A percentile compares a stretch with the other conserved stretches of the same genome.
phyloP scores from a whole-genome alignment of 1,140 invertebrate species.

The Grapholita molesta region DNA sequence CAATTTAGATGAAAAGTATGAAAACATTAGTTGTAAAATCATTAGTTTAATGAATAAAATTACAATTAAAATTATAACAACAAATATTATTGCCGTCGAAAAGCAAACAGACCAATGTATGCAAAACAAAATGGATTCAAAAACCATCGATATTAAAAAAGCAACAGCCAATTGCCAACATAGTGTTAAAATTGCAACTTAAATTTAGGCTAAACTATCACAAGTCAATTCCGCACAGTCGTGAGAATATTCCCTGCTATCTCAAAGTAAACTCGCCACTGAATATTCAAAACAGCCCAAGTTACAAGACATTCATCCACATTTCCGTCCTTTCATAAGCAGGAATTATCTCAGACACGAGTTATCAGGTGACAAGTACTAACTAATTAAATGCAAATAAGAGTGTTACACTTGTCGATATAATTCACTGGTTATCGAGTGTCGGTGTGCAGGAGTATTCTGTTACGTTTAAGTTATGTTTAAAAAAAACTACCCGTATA shows the following conservation, averaged over 20 bases:
- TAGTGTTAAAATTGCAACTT: too few species aligned
- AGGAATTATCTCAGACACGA: background rate
- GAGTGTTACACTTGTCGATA: conserved; percentile 4
- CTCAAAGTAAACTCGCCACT: background rate
- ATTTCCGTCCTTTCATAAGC: background rate
- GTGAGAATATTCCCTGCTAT: background rate
- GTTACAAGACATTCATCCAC: background rate
- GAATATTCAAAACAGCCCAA: background rate
- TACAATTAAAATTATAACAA: too few species aligned
- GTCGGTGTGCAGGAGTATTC: background rate
- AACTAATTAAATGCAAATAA: conserved; percentile 18
- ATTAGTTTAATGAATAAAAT: too few species aligned
- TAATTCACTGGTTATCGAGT: conserved; percentile 9
- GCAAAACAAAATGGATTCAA: too few species aligned
- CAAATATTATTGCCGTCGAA: too few species aligned
- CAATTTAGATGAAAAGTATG: too few species aligned
- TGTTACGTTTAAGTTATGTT: background rate
- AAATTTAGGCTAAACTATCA: too few species aligned
- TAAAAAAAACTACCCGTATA: too few species aligned
- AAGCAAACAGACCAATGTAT: too few species aligned
- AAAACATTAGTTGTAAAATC: too few species aligned
- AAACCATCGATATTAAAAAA: too few species aligned
- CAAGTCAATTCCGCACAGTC: background rate
- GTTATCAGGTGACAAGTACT: conserved; percentile 5
- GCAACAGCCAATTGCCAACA: too few species aligned